These are phyloP conservation scores for Etheostoma nigrum DNA, from an alignment of 2,797 vertebrate genomes.

Conservation along the genomic window DNA sequence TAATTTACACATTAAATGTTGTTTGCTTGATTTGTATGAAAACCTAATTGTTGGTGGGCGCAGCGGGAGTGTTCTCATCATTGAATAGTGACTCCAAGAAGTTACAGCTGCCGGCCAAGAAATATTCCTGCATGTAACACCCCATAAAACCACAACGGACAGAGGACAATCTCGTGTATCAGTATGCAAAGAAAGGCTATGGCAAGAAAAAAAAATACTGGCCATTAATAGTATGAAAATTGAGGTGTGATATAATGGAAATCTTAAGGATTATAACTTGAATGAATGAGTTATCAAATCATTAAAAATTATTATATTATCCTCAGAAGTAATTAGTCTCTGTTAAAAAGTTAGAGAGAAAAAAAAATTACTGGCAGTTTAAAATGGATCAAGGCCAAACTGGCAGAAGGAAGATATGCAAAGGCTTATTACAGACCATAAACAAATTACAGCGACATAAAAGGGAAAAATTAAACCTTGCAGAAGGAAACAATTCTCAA, in stretches of 20 bases:
- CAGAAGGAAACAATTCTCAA: constrained; percentile 70
- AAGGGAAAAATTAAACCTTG: constrained; percentile 71
- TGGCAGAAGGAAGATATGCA: constrained; percentile 72
- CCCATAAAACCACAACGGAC: not conserved
- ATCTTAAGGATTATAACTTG: constrained; percentile 30
- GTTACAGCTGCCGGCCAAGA: not conserved
- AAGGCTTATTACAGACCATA: constrained; percentile 75
- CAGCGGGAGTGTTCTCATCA: not conserved
- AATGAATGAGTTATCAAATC: constrained; percentile 42
- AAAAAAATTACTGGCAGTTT: constrained; percentile 58
- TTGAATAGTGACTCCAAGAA: not conserved
- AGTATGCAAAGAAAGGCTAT: not conserved
- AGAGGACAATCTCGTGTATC: not conserved
- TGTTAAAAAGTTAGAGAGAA: constrained; percentile 44
- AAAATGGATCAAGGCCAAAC: constrained; percentile 68
- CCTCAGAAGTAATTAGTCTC: constrained; percentile 63
- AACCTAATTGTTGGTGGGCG: no score
- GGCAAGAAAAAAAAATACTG: not conserved
- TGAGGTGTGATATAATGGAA: constrained; percentile 27
- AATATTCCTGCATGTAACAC: not conserved
- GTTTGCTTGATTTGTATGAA: not conserved
- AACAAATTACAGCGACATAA: constrained; percentile 78
- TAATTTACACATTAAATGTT: constrained; percentile 1
- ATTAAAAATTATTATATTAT: constrained; percentile 48
- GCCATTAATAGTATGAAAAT: not conserved